Conservation (phyloP, 2,113 vertebrate species). For the Procavia capensis region DNA sequence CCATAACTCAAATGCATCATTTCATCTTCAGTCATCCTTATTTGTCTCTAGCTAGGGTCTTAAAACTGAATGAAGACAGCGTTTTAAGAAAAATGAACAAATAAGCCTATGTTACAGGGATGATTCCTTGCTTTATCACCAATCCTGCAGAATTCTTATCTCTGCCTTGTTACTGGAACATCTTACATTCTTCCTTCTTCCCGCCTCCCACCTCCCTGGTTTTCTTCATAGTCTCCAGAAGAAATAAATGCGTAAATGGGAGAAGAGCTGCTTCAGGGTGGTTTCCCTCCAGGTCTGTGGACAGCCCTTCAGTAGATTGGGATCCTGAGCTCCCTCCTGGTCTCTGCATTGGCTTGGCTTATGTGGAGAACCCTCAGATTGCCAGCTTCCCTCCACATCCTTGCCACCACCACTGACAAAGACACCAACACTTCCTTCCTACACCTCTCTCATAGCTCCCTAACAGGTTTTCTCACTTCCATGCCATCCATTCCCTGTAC, state of each 20-base stretch:
- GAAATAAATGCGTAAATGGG: not conserved
- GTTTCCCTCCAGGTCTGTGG: not conserved
- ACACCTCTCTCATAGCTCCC: not conserved
- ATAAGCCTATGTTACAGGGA: not conserved
- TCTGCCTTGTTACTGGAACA: not conserved
- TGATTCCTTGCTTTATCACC: not conserved
- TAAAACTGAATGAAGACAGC: not conserved
- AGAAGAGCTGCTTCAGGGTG: not conserved
- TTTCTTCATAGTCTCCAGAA: not conserved
- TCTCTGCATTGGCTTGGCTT: not conserved
- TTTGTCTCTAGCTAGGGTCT: not conserved
- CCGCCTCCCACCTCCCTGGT: not conserved
- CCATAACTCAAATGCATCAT: too few species aligned
- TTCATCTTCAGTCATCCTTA: too few species aligned
- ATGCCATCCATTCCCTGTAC: accelerated
- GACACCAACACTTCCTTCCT: not conserved
- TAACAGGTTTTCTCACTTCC: not conserved
- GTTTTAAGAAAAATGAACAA: too few species aligned
- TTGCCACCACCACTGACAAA: not conserved
- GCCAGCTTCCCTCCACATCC: not conserved
- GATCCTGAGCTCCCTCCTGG: not conserved
- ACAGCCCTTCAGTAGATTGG: not conserved
- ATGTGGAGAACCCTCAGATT: not conserved
- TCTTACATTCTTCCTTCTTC: not conserved
- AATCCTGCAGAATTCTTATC: not conserved